phyloP scores from a whole-genome alignment of 2,113 vertebrate genomes.

The Ictidomys tridecemlineatus region DNA sequence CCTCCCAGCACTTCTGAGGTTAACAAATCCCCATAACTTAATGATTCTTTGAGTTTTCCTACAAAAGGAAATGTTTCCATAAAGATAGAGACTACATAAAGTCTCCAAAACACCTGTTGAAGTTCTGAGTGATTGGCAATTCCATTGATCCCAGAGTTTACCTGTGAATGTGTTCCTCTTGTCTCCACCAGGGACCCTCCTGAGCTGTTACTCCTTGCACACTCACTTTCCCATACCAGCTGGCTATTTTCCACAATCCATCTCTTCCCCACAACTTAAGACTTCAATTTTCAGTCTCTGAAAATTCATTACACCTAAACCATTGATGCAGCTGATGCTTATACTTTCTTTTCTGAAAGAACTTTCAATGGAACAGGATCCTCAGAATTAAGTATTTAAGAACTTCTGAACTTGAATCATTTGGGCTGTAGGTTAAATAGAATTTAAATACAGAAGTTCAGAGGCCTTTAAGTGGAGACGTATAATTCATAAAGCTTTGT shows the following conservation, averaged over 20 bases:
- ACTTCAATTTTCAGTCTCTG: slow-evolving; percentile 17
- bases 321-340: neutral
- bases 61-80: neutral
- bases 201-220: neutral
- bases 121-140: neutral
- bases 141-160: neutral
- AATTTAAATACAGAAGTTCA: slow-evolving; percentile 30
- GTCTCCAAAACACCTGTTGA: neutral
- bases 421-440: slow-evolving; percentile 13
- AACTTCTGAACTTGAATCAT: slow-evolving; percentile 36
- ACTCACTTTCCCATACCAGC: neutral
- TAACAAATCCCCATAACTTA: neutral
- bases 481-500: slow-evolving; percentile 37
- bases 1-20: neutral
- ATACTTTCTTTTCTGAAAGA: slow-evolving; percentile 42
- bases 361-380: neutral
- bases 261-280: neutral
- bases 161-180: neutral
- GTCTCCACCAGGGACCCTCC: neutral
- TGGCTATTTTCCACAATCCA: neutral
- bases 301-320: neutral
- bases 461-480: neutral
- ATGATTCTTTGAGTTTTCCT: neutral
- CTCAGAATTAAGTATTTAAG: slow-evolving; percentile 13
- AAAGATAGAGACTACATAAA: neutral